Evolutionary conservation across 2,113 vertebrate species (phyloP), one percentile per base, ranked within the genome.

Genomic region (Bufo gargarizans): DNA sequence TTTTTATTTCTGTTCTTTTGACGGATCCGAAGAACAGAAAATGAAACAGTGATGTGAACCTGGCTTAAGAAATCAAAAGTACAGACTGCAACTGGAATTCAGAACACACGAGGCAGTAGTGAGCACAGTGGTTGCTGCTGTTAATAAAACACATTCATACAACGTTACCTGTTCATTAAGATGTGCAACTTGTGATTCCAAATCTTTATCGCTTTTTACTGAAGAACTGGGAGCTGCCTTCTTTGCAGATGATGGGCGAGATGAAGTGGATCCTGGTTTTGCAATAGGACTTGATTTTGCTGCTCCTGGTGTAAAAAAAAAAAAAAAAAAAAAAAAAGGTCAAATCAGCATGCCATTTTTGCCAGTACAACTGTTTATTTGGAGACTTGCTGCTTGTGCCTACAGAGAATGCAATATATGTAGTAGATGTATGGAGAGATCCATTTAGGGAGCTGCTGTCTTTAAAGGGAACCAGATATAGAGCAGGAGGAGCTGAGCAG

Each of bases 191-290:
- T 99, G 98, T 86, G 96, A 97, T 95, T 98, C 98, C 95, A 99
- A 96, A 92, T 99, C 98, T 94, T 97, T 98, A 94, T 99, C 98
- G 90, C 97, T 97, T 93, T 95, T 99, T 90, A 97, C 97, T 89
- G 96, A 94, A 0, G 97, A 90, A 89, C 93, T 90, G 43, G 95
- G 93, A 1, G 96, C 96, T 91, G 97, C 94, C 95, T 95, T 97
- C 96, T 99, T 99, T 93, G 98, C 98, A 86, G 98, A 99, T 2
- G 98, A 99, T 82, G 98, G 98, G 91, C 98, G 96, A 91, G 98
- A 98, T 82, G 98, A 97, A 86, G 97, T 98, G 89, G 97, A 95
- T 90, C 94, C 96, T 82, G 97, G 95, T 93, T 99, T 99, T 89
- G 98, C 96, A 87, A 97, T 97, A 45, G 97, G 95, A 92, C 96